phyloP scores from a whole-genome alignment of 2,888 invertebrate species.

The Troides oblongomaculatus region DNA sequence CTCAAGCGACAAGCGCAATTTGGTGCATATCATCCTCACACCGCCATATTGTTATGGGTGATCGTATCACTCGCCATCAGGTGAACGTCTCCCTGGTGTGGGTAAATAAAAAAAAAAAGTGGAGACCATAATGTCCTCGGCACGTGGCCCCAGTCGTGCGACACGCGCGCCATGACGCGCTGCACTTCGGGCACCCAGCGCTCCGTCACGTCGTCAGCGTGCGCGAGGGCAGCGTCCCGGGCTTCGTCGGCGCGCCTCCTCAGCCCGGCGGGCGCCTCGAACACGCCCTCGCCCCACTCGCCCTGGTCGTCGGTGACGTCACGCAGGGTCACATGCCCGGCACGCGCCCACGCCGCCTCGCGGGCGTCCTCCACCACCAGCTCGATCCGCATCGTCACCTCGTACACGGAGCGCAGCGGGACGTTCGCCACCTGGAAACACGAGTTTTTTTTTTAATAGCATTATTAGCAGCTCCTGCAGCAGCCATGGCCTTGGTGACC shows the following conservation, averaged over 20 bases:
- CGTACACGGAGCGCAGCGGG: slow-evolving; percentile 63
- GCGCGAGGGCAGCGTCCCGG: slow-evolving; percentile 36
- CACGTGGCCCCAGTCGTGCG: slow-evolving; percentile 65
- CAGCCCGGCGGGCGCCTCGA: slow-evolving; percentile 40
- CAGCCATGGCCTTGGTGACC: not conserved
- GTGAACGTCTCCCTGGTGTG: too few species aligned
- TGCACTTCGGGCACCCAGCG: slow-evolving; percentile 35
- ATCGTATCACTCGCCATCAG: too few species aligned
- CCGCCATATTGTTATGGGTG: too few species aligned
- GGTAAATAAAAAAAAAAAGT: too few species aligned
- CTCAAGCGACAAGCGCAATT: too few species aligned
- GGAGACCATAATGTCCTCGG: slow-evolving; percentile 57
- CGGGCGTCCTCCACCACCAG: slow-evolving; percentile 42
- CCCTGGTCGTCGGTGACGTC: slow-evolving; percentile 42
- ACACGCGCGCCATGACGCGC: slow-evolving; percentile 36
- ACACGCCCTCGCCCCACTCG: slow-evolving; percentile 30
- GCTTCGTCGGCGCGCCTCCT: slow-evolving; percentile 28
- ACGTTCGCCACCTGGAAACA: slow-evolving; percentile 61
- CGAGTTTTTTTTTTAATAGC: not conserved
- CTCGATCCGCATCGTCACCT: slow-evolving; percentile 53
- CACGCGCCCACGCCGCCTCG: slow-evolving; percentile 53
- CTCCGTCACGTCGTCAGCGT: slow-evolving; percentile 38
- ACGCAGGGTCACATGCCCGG: slow-evolving; percentile 41
- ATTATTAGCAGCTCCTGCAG: not conserved
- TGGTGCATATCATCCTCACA: too few species aligned